Base-by-base conservation (phyloP, 2,797 vertebrate genomes). In the Centropyge bicolor region DNA sequence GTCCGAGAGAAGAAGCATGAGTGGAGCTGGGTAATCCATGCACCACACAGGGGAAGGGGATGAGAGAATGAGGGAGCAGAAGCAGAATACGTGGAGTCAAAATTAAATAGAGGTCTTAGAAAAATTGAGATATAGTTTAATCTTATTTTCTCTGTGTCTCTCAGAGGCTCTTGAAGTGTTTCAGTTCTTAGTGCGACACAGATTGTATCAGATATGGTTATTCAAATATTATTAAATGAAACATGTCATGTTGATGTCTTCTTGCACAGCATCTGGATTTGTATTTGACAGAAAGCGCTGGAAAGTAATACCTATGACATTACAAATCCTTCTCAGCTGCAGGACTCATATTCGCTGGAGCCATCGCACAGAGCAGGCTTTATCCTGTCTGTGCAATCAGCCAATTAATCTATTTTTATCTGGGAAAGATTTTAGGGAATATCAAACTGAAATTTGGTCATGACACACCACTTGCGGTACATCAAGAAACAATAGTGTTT, bases 1-100 rank as follows among this genome's bases (percentile, higher is more conserved):
- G 78, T 88, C 85, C 85, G 83, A 81, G 85, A 90, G 80, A 81
- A 88, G 79, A 76, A 87, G 85, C 81, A 82, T 78, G 82, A 83
- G 83, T 85, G 85, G 85, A 85, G 76, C 84, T 90, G 84, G 81
- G 74, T 85, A 91, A 85, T 88, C 80, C 81, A 82, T 76, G 89
- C 82, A 84, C 70, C 78, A 84, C 64, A 74, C 74, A 54, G 80
- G 76, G 75, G 80, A 60, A 75, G 70, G 64, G 46, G 61, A 63
- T 36, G 67, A 70, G 45, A 82, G 48, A 73, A 60, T 40, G 68
- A 78, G 68, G 84, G 78, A 79, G 78, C 45, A 72, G 70, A 49
- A 61, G 66, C 45, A 78, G 11, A n/a, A 67, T 76, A 68, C 46
- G 17, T 20, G 22, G 20, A 74, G 73, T 45, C 14, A 66, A 68